These are phyloP conservation scores for Drosophila quadrilineata DNA, from an alignment of 1,140 invertebrate species.

Conservation along the genomic window DNA sequence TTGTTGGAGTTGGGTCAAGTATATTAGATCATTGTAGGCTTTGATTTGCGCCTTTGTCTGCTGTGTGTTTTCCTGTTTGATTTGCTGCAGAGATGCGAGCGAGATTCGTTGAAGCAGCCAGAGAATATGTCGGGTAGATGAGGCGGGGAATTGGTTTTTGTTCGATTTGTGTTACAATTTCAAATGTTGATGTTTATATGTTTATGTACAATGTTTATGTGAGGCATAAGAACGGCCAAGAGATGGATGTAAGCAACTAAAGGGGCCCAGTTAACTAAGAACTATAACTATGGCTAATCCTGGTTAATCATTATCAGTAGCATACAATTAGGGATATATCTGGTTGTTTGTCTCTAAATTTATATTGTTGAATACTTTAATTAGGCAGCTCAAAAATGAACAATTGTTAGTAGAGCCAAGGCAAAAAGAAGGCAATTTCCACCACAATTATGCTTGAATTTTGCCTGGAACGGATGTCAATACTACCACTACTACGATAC, in stretches of 20 bases:
- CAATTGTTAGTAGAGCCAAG: too few relatives aligned
- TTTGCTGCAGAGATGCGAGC: too few relatives aligned
- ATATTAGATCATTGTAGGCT: slow-evolving; percentile 76
- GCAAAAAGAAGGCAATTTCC: slow-evolving; percentile 2
- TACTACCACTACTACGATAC: too few relatives aligned
- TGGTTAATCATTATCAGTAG: too few relatives aligned
- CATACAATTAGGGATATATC: too few relatives aligned
- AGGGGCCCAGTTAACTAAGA: slow-evolving; percentile 25
- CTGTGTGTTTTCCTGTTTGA: slow-evolving; percentile 75
- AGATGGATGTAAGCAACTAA: slow-evolving; percentile 13
- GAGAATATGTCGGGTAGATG: slow-evolving; percentile 8
- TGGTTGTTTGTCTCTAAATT: too few relatives aligned
- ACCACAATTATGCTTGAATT: background rate
- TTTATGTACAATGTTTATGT: slow-evolving; percentile 18
- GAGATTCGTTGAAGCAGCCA: slow-evolving; percentile 26
- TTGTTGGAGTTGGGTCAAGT: slow-evolving; percentile 76
- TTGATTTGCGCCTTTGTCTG: slow-evolving; percentile 69
- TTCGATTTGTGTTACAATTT: slow-evolving; percentile 32
- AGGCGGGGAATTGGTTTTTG: slow-evolving; percentile 32
- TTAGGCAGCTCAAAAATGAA: too few relatives aligned
- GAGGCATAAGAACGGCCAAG: slow-evolving; percentile 11
- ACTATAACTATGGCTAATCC: background rate
- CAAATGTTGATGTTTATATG: slow-evolving; percentile 24
- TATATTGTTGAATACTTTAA: too few relatives aligned
- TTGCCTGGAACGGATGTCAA: background rate